Conservation (phyloP, 2,113 vertebrate genomes). For the Halichoerus grypus region DNA sequence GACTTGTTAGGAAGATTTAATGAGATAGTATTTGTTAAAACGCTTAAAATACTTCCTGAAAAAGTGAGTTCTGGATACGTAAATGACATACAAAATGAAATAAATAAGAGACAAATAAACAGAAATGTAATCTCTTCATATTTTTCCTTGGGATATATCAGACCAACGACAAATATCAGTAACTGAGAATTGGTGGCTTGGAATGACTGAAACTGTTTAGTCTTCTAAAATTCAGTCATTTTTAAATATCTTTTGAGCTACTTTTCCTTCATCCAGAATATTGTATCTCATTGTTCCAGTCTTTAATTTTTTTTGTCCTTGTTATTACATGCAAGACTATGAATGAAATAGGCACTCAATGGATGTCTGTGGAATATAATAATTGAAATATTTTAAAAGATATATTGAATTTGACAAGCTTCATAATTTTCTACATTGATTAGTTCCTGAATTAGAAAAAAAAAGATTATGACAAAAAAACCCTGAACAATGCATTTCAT, state of each 20-base stretch:
- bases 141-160: background rate
- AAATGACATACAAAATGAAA: background rate
- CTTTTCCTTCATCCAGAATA: background rate
- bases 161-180: background rate
- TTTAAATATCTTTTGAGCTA: background rate
- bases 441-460: background rate
- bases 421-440: background rate
- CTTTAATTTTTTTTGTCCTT: background rate
- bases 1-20: background rate
- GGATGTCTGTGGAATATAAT: background rate
- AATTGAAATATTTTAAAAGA: background rate
- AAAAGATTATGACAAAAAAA: background rate
- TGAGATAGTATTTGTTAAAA: background rate
- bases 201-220: background rate
- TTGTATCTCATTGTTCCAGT: background rate
- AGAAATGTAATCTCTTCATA: background rate
- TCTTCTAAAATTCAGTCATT: background rate
- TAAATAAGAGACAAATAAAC: background rate
- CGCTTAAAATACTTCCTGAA: background rate
- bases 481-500: background rate
- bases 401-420: background rate
- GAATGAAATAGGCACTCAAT: background rate
- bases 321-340: background rate
- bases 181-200: background rate
- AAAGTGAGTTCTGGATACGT: background rate